Conservation (phyloP, 2,113 vertebrate species). For the Halcyon senegalensis region DNA sequence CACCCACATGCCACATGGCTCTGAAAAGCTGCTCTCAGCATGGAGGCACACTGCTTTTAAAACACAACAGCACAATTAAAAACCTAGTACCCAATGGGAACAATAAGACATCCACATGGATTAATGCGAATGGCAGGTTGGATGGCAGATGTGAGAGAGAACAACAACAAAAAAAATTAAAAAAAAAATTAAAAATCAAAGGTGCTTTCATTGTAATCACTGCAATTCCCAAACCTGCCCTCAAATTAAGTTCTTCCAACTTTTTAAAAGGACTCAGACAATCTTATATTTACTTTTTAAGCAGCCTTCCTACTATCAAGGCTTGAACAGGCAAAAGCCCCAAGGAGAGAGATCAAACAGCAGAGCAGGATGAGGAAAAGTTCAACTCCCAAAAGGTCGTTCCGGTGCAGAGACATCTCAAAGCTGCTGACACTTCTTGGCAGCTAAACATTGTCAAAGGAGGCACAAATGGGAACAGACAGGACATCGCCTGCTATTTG, state of each 20-base stretch:
- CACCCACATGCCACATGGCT: neutral
- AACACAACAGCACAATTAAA: neutral
- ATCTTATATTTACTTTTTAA: neutral
- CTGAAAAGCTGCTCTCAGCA: neutral
- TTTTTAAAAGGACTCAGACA: neutral
- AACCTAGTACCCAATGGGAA: neutral
- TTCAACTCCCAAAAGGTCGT: neutral
- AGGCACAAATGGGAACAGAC: neutral
- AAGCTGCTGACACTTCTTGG: neutral
- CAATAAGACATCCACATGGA: fast-evolving
- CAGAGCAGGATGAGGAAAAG: neutral
- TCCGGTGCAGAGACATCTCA: neutral
- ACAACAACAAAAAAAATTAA: neutral
- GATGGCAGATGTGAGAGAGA: neutral
- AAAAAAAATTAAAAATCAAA: neutral
- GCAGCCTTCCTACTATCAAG: neutral
- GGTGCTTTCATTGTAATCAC: neutral
- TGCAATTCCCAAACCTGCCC: neutral
- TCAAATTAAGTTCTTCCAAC: neutral
- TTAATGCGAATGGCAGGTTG: neutral
- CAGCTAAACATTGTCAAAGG: neutral
- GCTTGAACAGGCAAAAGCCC: neutral
- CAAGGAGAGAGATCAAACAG: neutral
- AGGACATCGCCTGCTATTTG: neutral
- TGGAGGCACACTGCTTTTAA: neutral